phyloP scores from a whole-genome alignment of 2,888 invertebrate genomes.

The Polylopha cassiicola region DNA sequence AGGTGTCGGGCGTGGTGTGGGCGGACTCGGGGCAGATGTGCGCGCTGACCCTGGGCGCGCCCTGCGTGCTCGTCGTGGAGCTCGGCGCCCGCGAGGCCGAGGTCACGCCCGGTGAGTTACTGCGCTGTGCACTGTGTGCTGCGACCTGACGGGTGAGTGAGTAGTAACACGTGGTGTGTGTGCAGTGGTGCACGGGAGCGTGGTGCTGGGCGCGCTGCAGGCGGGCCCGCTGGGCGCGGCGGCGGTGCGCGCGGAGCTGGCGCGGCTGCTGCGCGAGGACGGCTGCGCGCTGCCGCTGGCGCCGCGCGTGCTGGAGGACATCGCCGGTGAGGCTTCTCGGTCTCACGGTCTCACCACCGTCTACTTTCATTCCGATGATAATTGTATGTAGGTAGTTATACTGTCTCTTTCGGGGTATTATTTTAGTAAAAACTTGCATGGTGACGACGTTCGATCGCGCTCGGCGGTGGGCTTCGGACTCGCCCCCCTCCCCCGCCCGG shows the following conservation, averaged over 20 bases:
- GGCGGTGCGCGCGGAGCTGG: conserved; percentile 81
- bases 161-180: not conserved
- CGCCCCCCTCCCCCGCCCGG: conserved; percentile 74
- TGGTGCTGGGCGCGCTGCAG: conserved; percentile 90
- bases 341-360: not conserved
- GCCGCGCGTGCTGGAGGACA: conserved; percentile 83
- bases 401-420: not conserved
- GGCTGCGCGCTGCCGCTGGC: conserved; percentile 66
- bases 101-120: conserved; percentile 56
- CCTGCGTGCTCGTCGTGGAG: conserved; percentile 88
- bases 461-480: conserved; percentile 61
- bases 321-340: conserved; percentile 73
- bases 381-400: not conserved
- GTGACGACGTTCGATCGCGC: conserved; percentile 86
- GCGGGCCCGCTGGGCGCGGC: conserved; percentile 86
- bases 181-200: conserved; percentile 91
- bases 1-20: conserved; percentile 87
- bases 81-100: conserved; percentile 91
- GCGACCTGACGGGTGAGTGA: not conserved
- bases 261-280: conserved; percentile 61
- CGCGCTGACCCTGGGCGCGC: conserved; percentile 87
- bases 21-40: conserved; percentile 91
- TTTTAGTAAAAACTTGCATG: conserved; percentile 89
- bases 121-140: conserved; percentile 36
- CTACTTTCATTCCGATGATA: not conserved